Conservation (phyloP, 2,888 invertebrate genomes). For the Flabesymbios commensalis region DNA sequence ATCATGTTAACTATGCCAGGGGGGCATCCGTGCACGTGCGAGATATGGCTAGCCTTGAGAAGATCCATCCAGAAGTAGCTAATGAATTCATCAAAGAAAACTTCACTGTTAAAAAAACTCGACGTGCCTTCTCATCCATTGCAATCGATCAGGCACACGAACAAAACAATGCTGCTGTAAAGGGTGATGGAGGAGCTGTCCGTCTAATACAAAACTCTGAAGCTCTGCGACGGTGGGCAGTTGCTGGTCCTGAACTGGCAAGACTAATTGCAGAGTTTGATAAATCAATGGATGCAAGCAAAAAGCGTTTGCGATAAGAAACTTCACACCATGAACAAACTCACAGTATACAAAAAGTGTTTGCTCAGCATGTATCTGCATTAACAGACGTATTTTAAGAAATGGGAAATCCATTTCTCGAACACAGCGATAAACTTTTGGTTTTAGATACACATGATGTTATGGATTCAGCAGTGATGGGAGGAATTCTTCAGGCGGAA, state of each 20-base stretch:
- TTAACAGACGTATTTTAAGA: not conserved
- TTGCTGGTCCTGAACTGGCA: conserved; percentile 35
- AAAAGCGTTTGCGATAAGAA: not conserved
- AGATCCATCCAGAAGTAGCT: conserved; percentile 28
- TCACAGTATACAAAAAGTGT: not conserved
- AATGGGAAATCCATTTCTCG: not conserved
- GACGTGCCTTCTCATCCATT: conserved; percentile 15
- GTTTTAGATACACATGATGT: not conserved
- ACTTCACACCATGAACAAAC: not conserved
- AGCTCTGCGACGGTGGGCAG: conserved; percentile 37
- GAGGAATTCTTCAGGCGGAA: not conserved
- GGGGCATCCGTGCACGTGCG: conserved; percentile 38
- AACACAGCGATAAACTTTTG: not conserved
- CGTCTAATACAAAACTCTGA: conserved; percentile 36
- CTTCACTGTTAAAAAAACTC: conserved; percentile 34
- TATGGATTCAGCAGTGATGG: not conserved
- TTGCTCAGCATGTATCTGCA: not conserved
- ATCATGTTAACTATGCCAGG: conserved; percentile 35
- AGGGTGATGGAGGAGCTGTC: conserved; percentile 37
- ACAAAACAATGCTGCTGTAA: conserved; percentile 37
- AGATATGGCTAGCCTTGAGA: conserved; percentile 32
- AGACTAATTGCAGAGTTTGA: conserved; percentile 9
- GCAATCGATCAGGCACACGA: conserved; percentile 23
- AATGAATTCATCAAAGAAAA: conserved; percentile 33
- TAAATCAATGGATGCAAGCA: not conserved